A percentile compares a stretch with the other conserved stretches of the same genome.
phyloP scores from a whole-genome alignment of 2,113 vertebrate genomes.

The Mola mola region DNA sequence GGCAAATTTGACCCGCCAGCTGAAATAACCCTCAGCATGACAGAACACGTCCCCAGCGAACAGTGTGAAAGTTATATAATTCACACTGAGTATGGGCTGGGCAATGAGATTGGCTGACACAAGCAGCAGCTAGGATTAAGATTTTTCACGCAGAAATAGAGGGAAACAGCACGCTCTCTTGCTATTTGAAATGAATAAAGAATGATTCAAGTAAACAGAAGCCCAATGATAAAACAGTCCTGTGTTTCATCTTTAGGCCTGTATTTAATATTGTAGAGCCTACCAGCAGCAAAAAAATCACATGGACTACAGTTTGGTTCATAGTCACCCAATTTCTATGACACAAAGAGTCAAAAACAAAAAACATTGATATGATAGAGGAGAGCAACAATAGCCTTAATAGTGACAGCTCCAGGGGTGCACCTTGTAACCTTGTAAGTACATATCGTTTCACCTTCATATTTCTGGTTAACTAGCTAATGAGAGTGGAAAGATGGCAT shows the following conservation, averaged over 20 bases:
- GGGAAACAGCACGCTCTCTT: conserved; percentile 29
- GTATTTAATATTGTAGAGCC: conserved; percentile 25
- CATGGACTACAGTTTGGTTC: conserved; percentile 21
- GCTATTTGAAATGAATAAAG: conserved; percentile 30
- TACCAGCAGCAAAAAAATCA: conserved; percentile 3
- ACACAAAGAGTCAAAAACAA: not conserved
- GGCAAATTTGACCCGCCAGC: conserved; percentile 68
- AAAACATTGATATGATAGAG: no score
- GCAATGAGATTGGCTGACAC: conserved; percentile 65
- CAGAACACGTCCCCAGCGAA: conserved; percentile 71
- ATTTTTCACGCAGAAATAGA: conserved; percentile 40
- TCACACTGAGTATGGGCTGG: conserved; percentile 53
- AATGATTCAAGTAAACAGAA: conserved; percentile 1
- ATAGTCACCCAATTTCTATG: conserved; percentile 28
- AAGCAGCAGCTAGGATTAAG: conserved; percentile 51
- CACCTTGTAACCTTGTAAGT: no score
- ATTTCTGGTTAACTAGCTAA: conserved; percentile 11
- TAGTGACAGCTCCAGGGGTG: no score
- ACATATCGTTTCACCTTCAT: no score
- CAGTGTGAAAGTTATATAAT: conserved; percentile 76
- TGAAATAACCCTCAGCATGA: conserved; percentile 67
- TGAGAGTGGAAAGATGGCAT: not conserved
- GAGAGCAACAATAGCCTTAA: not conserved
- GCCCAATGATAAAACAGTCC: not conserved
- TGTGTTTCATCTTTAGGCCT: conserved; percentile 4